phyloP scores from a whole-genome alignment of 2,113 vertebrate genomes.

The Anolis carolinensis region DNA sequence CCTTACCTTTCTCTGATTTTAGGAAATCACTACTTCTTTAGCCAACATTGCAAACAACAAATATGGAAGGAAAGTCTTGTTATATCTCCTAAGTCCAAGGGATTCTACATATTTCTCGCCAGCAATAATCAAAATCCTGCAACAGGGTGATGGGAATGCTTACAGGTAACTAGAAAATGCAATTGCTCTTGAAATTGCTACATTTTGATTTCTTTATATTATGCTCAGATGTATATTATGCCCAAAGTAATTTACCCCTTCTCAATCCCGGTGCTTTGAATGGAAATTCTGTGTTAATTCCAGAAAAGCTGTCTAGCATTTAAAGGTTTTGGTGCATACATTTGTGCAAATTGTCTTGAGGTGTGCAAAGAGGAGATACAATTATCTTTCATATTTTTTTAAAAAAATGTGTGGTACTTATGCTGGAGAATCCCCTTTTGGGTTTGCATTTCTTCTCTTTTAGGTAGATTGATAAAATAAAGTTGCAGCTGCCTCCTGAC shows the following conservation, averaged over 20 bases:
- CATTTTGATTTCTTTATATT: not conserved
- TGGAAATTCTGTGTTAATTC: not conserved
- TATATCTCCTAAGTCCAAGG: slow-evolving; percentile 90
- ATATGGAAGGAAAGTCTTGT: slow-evolving; percentile 89
- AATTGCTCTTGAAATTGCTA: not conserved
- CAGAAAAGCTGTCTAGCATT: not conserved
- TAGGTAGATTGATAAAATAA: not conserved
- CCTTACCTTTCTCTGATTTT: not conserved
- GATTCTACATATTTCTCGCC: slow-evolving; percentile 89
- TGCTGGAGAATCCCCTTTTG: not conserved
- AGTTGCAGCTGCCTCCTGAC: not conserved
- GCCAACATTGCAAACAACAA: slow-evolving; percentile 85
- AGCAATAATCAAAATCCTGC: slow-evolving; percentile 87
- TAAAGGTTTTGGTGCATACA: too few species aligned
- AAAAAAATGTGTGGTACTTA: not conserved
- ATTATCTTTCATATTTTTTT: not conserved
- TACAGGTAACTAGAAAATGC: slow-evolving; percentile 80
- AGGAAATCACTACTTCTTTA: slow-evolving; percentile 89
- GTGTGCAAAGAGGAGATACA: not conserved
- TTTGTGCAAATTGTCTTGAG: not conserved
- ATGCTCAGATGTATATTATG: not conserved
- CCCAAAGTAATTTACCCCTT: not conserved
- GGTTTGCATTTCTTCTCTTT: not conserved
- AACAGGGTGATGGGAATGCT: slow-evolving; percentile 87
- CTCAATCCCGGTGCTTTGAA: not conserved